phyloP scores from a whole-genome alignment of 1,140 invertebrate species.

The Drosophila malerkotliana region DNA sequence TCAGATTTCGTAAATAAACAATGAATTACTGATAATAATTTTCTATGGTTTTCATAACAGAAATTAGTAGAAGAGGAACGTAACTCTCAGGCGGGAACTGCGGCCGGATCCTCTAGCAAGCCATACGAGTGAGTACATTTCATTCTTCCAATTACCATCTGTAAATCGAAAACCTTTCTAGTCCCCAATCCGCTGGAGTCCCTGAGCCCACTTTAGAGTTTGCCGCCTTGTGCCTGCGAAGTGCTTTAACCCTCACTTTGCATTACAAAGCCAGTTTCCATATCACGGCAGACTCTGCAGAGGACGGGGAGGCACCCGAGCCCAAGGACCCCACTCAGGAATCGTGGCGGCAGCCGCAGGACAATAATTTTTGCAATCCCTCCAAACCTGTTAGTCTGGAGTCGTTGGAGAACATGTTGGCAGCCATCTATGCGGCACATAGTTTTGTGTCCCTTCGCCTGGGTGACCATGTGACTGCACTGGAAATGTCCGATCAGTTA shows the following conservation, averaged over 20 bases:
- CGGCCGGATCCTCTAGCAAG: constrained; percentile 28
- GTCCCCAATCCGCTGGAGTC: constrained; percentile 91
- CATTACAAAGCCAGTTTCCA: constrained; percentile 84
- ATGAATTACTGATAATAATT: not conserved
- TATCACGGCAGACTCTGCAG: constrained; percentile 52
- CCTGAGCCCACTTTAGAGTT: constrained; percentile 95
- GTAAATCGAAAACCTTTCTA: constrained; percentile 31
- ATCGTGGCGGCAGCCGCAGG: constrained; percentile 69
- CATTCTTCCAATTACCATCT: not conserved
- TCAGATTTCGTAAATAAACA: not conserved
- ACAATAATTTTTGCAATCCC: constrained; percentile 84
- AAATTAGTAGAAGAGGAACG: constrained; percentile 60
- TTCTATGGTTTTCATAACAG: constrained; percentile 12
- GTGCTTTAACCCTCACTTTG: constrained; percentile 88
- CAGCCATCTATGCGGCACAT: constrained; percentile 90
- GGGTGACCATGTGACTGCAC: constrained; percentile 92
- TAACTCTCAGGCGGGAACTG: constrained; percentile 24
- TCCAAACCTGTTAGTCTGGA: constrained; percentile 83
- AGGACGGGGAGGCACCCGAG: constrained; percentile 80
- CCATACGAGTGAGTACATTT: constrained; percentile 48
- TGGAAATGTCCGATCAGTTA: constrained; percentile 87
- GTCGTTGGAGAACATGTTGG: constrained; percentile 85
- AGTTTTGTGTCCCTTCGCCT: constrained; percentile 94
- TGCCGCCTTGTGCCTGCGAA: constrained; percentile 93
- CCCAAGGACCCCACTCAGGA: constrained; percentile 75